These are phyloP conservation scores for Xerus inauris DNA, from an alignment of 2,113 vertebrate species.

Conservation along the genomic window DNA sequence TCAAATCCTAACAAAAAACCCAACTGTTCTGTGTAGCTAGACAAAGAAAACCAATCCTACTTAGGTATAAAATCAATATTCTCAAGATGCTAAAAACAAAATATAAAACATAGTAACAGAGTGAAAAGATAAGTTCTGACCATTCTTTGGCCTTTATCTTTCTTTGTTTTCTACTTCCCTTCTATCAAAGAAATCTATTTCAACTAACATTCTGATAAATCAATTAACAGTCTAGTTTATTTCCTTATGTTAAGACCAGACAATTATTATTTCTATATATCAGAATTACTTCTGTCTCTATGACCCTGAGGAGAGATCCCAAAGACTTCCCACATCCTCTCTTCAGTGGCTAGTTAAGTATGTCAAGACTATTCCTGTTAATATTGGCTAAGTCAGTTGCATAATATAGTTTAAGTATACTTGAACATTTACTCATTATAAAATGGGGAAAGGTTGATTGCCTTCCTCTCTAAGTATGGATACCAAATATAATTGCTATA, in stretches of 20 bases:
- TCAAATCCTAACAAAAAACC: not conserved
- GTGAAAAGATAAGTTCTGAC: not conserved
- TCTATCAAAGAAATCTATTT: not conserved
- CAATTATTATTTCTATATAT: not conserved
- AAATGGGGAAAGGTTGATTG: not conserved
- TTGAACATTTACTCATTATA: not conserved
- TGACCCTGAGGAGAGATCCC: not conserved
- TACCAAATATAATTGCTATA: not conserved
- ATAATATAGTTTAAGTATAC: not conserved
- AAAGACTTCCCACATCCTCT: not conserved
- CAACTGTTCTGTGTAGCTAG: not conserved
- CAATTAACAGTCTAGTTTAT: not conserved
- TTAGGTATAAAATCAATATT: slow-evolving; percentile 19
- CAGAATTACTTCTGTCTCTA: slow-evolving; percentile 34
- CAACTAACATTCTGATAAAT: slow-evolving; percentile 21
- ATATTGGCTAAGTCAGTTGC: not conserved
- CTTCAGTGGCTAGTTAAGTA: not conserved
- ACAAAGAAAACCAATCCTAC: not conserved
- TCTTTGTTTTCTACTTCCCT: not conserved
- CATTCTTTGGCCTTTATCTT: not conserved
- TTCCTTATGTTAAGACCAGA: not conserved
- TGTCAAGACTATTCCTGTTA: not conserved
- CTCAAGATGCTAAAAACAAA: slow-evolving; percentile 32
- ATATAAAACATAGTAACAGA: not conserved
- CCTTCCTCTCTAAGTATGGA: not conserved